Conservation (phyloP, 1,140 invertebrate species). For the Lineus longissimus region DNA sequence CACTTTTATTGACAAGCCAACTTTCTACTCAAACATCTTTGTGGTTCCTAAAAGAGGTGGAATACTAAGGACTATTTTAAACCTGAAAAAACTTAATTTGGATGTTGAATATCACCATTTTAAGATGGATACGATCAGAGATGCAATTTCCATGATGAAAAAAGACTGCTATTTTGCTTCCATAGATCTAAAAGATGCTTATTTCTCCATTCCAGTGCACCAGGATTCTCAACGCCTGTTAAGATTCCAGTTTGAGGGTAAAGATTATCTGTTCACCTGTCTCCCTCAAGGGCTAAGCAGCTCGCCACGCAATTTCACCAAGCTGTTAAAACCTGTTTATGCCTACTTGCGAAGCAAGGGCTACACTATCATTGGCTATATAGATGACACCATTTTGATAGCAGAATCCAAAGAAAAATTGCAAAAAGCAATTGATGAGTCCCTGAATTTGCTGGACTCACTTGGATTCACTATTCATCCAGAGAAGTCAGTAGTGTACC, state of each 20-base stretch:
- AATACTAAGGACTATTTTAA: not conserved
- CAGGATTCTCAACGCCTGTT: not conserved
- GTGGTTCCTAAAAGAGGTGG: not conserved
- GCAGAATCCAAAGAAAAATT: constrained; percentile 16
- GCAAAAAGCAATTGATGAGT: constrained; percentile 17
- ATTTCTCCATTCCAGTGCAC: not conserved
- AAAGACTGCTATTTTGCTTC: not conserved
- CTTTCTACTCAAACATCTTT: not conserved
- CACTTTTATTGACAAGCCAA: not conserved
- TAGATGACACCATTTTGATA: constrained; percentile 16
- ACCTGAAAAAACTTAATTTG: not conserved
- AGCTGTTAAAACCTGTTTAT: not conserved
- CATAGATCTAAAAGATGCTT: constrained; percentile 2
- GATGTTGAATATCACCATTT: constrained; percentile 4
- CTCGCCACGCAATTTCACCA: not conserved
- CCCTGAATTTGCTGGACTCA: constrained; percentile 3
- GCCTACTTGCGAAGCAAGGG: not conserved
- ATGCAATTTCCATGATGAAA: not conserved
- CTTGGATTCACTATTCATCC: constrained; percentile 22
- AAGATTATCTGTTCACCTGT: not conserved
- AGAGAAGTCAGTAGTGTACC: constrained; percentile 23
- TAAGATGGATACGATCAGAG: constrained; percentile 2
- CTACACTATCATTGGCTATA: not conserved
- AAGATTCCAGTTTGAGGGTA: not conserved
- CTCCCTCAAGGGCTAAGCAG: constrained; percentile 9